Conservation (phyloP, 2,113 vertebrate species). For the Mormoops blainvillei region DNA sequence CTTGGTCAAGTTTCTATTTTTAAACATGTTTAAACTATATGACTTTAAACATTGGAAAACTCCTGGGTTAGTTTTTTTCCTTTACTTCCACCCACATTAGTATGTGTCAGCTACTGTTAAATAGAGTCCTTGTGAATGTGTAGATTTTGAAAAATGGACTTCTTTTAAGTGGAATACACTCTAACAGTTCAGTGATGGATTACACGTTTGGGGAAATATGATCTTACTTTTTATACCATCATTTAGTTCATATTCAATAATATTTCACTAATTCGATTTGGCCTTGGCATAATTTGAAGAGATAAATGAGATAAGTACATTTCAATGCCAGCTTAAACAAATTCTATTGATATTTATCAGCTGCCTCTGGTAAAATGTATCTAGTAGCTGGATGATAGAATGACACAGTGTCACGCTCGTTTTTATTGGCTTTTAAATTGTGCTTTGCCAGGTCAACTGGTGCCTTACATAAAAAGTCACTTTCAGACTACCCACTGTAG, state of each 20-base stretch:
- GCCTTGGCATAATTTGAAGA: constrained; percentile 15
- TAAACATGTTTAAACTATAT: neutral
- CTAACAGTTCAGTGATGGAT: neutral
- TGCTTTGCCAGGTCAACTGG: neutral
- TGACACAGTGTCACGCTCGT: neutral
- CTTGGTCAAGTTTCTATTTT: constrained; percentile 1
- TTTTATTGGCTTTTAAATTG: constrained; percentile 30
- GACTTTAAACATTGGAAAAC: neutral
- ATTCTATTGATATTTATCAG: constrained; percentile 18
- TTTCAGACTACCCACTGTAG: neutral
- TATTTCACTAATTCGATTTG: constrained; percentile 22
- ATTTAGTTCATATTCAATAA: constrained; percentile 41
- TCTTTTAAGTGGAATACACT: neutral
- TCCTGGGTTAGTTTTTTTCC: neutral
- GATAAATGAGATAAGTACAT: neutral
- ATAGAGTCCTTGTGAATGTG: neutral
- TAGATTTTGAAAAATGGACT: neutral
- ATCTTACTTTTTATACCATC: neutral
- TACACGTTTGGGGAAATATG: constrained; percentile 19
- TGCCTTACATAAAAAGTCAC: neutral
- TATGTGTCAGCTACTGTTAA: neutral
- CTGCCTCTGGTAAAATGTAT: constrained; percentile 5
- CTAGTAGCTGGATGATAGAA: neutral
- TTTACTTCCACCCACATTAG: neutral
- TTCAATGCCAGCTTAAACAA: constrained; percentile 13